phyloP scores from a whole-genome alignment of 2,888 invertebrate genomes.

The Dastarcus helophoroides region DNA sequence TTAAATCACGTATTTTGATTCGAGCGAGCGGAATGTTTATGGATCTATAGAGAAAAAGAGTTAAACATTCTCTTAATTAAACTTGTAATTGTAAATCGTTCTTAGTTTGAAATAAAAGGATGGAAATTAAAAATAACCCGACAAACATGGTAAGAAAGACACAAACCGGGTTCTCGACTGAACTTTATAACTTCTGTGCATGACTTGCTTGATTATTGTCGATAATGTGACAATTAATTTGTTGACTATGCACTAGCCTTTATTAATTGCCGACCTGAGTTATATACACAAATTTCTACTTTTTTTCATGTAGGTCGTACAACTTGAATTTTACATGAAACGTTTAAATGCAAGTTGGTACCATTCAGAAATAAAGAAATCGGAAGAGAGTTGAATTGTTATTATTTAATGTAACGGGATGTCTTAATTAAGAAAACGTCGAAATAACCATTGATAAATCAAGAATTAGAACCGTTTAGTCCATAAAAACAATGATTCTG shows the following conservation, averaged over 20 bases:
- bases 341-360: no score
- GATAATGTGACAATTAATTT: constrained; percentile 24
- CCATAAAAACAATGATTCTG: no score
- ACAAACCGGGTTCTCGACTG: constrained; percentile 16
- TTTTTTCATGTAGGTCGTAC: no score
- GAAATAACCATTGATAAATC: no score
- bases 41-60: constrained; percentile 16
- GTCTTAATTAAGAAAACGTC: no score
- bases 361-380: no score
- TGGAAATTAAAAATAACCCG: constrained; percentile 25
- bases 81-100: constrained; percentile 22
- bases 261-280: no score
- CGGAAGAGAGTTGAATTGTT: no score
- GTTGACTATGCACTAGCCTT: constrained; percentile 19
- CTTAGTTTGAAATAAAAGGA: constrained; percentile 20
- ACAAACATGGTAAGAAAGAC: constrained; percentile 22
- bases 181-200: constrained; percentile 23
- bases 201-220: constrained; percentile 22
- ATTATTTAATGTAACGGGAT: no score
- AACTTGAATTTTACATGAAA: no score
- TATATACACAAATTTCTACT: no score
- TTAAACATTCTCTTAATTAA: constrained; percentile 24
- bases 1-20: constrained; percentile 21
- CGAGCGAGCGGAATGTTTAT: constrained; percentile 22
- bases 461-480: no score